These are phyloP conservation scores for Malurus elegans DNA, from an alignment of 2,113 vertebrate genomes.

Conservation along the genomic window DNA sequence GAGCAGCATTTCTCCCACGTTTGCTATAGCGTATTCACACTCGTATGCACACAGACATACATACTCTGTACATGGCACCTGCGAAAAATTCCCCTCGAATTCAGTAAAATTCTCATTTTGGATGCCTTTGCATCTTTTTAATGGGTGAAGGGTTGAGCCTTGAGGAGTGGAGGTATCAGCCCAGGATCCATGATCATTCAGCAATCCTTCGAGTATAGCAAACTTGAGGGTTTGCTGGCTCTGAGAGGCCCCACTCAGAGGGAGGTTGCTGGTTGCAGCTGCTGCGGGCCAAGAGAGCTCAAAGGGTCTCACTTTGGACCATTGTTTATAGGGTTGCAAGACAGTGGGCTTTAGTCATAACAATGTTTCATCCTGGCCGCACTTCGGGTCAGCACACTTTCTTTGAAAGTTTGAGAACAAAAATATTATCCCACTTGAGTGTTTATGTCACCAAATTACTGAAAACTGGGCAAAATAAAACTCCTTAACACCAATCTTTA, in stretches of 20 bases:
- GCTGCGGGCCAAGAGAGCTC: neutral
- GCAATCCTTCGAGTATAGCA: neutral
- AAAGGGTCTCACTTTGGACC: neutral
- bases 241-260: neutral
- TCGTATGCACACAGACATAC: neutral
- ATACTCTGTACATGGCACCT: neutral
- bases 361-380: neutral
- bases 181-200: neutral
- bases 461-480: neutral
- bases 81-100: neutral
- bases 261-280: neutral
- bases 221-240: neutral
- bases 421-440: no score
- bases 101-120: neutral
- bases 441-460: neutral
- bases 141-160: neutral
- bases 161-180: neutral
- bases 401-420: no score
- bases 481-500: neutral
- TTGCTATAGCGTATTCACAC: neutral
- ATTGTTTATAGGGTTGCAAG: neutral
- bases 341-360: neutral
- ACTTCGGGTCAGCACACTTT: no score
- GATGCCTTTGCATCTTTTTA: neutral
- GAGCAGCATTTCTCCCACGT: neutral